A percentile compares a stretch with the other conserved stretches of the same genome.
phyloP scores from a whole-genome alignment of 92 coral and sea anemone species.

The Epizoanthus illoricatus region DNA sequence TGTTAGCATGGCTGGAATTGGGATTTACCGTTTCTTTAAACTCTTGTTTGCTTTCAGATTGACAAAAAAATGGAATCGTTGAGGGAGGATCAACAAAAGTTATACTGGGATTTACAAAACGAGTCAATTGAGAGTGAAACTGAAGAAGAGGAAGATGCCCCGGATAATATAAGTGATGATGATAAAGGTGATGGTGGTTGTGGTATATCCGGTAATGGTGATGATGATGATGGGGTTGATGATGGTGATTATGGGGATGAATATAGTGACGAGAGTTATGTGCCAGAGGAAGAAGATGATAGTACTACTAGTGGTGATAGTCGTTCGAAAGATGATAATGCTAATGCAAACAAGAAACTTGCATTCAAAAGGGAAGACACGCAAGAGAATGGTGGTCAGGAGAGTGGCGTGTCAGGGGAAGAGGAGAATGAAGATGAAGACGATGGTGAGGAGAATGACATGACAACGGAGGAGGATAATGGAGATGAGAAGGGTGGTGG shows the following conservation, averaged over 20 bases:
- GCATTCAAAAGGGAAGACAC: no score
- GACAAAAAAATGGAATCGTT: constrained; percentile 17
- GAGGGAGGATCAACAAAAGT: not conserved
- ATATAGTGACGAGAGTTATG: not conserved
- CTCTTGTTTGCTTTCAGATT: not conserved
- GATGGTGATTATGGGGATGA: not conserved
- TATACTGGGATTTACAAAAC: no score
- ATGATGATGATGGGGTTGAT: not conserved
- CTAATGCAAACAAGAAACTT: not conserved
- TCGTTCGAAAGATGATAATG: not conserved
- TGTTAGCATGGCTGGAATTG: no score
- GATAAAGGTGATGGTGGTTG: no score
- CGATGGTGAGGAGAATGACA: constrained; percentile 1
- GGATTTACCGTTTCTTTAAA: no score
- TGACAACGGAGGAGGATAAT: not conserved
- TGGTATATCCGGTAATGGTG: no score
- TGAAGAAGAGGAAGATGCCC: no score
- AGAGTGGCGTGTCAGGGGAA: not conserved
- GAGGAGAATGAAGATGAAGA: not conserved
- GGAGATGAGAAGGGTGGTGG: not conserved
- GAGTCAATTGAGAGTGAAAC: no score
- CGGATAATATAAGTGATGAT: no score
- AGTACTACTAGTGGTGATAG: not conserved
- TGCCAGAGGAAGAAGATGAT: not conserved
- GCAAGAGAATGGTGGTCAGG: no score